Percentiles rank a stretch among this genome's conserved stretches.
Evolutionary conservation across 1,140 invertebrate genomes (phyloP).

Genomic region (Portunus trituberculatus): DNA sequence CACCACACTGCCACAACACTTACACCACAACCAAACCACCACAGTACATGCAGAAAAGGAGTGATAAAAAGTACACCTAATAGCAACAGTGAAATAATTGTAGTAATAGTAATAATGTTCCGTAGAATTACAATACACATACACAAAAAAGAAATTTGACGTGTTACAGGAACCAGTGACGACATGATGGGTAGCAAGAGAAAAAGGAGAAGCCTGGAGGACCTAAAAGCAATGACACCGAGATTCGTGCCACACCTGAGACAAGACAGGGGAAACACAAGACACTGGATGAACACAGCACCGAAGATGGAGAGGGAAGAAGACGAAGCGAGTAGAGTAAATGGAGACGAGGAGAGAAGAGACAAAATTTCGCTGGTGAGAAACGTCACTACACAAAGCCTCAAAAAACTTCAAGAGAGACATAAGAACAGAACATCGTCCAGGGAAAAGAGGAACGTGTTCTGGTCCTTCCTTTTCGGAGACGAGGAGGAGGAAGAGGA

Average conservation of each 20-base stretch:
- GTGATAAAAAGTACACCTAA: no score
- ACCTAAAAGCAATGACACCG: not conserved
- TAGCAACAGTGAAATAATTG: no score
- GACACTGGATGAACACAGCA: no score
- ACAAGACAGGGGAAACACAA: no score
- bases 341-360: not conserved
- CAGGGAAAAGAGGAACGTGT: not conserved
- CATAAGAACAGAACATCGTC: not conserved
- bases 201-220: not conserved
- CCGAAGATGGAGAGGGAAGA: not conserved
- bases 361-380: not conserved
- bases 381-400: not conserved
- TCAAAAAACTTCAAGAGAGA: not conserved
- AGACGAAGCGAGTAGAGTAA: not conserved
- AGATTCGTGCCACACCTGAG: no score
- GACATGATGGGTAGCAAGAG: not conserved
- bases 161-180: not conserved
- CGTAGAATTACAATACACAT: no score
- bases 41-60: no score
- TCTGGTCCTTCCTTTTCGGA: not conserved
- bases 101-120: no score
- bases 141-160: no score
- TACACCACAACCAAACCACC: no score
- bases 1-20: no score
- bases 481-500: not conserved